Evolutionary conservation across 2,797 vertebrate genomes (phyloP), one percentile per base, ranked within the genome.

Genomic region (Sebastiscus albofasciatus): DNA sequence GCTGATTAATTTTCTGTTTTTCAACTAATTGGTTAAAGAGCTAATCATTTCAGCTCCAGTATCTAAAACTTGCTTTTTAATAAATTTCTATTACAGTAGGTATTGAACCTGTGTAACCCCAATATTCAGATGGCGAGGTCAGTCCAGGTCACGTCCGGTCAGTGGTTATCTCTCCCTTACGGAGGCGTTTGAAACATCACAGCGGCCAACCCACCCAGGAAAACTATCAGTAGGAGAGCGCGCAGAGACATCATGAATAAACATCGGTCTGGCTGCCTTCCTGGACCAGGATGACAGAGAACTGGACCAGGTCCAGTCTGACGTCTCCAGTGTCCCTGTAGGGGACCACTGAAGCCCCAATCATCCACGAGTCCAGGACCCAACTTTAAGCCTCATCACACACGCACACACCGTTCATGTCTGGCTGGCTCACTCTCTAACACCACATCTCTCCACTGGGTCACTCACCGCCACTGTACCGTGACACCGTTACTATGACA

Each of bases 401-500:
- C 39, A 54, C 72, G 81, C 71, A 60, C 42, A 54, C 72, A 83
- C 72, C 61, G 68, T 85, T 65, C 79, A 70, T 49, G 58, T 69
- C 70, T 54, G 62, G 6, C 71, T 56, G 10, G 54, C 36, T 66
- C 58, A 4, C 33, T 31, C n/a, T 64, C 70, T 7, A 62, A 77
- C 52, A 36, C 83, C 65, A 29, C 69, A 67, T 72, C 65, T n/a
- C 71, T 76, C 74, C 54, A 77, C 84, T 75, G 75, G 78, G 86
- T 88, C 82, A 69, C 62, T 81, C 72, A 52, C 55, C 75, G 49
- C 76, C 58, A 22, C 76, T 58, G 39, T 59, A 85, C 90, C 39
- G 8, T 80, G 79, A 86, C 90, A 90, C 66, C 1, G 93, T 95
- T 94, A 79, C 92, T 81, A 94, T 94, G 90, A 91, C 90, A 84